Evolutionary conservation across 1,140 invertebrate genomes (phyloP).

Genomic region (Aphelenchoides besseyi): DNA sequence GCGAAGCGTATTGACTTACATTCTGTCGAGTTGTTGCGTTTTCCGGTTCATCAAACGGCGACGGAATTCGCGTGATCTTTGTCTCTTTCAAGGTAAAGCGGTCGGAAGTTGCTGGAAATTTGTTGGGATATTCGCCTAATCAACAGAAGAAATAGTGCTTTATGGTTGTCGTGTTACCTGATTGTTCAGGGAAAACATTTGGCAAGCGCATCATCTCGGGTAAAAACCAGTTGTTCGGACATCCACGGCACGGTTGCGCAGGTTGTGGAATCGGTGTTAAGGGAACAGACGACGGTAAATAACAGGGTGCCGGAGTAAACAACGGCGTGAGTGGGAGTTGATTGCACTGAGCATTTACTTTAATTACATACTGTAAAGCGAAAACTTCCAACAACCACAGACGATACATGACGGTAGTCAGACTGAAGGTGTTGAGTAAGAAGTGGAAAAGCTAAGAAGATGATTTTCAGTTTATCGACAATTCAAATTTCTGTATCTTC

Average conservation of each 20-base stretch:
- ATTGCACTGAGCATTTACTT: not conserved
- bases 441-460: no score
- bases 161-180: not conserved
- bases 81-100: not conserved
- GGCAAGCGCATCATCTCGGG: not conserved
- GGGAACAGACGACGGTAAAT: not conserved
- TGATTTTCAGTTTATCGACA: no score
- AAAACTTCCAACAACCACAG: not conserved
- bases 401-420: not conserved
- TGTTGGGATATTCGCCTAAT: slow-evolving; percentile 7
- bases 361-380: not conserved
- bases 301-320: not conserved
- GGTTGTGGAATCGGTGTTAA: not conserved
- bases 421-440: no score
- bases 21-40: not conserved
- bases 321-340: not conserved
- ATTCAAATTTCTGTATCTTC: no score
- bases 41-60: not conserved
- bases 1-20: not conserved
- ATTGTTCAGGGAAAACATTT: not conserved
- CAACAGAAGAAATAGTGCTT: not conserved
- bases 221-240: not conserved
- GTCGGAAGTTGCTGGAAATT: not conserved
- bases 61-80: not conserved
- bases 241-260: not conserved